phyloP scores from a whole-genome alignment of 37 sponge, comb jelly and placozoan species.

The Spongia lamella region DNA sequence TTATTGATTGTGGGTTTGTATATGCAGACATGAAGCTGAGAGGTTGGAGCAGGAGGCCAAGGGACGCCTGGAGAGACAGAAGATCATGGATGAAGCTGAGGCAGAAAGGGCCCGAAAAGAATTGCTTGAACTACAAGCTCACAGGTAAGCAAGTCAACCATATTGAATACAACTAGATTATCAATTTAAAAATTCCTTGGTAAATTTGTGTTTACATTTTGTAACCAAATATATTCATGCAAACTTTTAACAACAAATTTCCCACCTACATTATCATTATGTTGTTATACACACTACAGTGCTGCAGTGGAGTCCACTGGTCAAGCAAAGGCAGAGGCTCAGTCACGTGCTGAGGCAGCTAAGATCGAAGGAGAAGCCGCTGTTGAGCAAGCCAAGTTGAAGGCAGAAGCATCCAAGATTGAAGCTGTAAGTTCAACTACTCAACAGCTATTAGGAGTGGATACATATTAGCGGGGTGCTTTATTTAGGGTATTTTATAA shows the following conservation, averaged over 20 bases:
- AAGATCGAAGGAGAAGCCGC: constrained; percentile 98
- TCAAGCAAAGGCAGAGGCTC: constrained; percentile 99
- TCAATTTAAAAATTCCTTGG: background rate
- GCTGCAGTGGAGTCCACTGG: constrained; percentile 99
- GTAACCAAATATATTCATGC: background rate
- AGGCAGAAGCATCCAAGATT: constrained; percentile 92
- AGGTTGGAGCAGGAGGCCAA: constrained; percentile 96
- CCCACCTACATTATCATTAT: background rate
- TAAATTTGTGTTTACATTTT: background rate
- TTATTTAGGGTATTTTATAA: too few species aligned
- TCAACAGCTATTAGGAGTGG: too few species aligned
- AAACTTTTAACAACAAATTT: background rate
- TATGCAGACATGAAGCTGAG: constrained; percentile 92
- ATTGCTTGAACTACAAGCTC: constrained; percentile 92
- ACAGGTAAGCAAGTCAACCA: constrained; percentile 37
- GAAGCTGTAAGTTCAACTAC: constrained; percentile 76
- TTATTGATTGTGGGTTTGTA: background rate
- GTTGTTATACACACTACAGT: constrained; percentile 27
- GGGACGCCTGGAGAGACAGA: constrained; percentile 96
- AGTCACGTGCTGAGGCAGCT: constrained; percentile 94
- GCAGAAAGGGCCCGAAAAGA: constrained; percentile 93
- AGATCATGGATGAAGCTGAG: constrained; percentile 99
- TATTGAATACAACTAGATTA: background rate
- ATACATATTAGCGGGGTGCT: too few species aligned
- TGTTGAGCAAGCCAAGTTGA: constrained; percentile 95